Percentiles rank a stretch among this genome's conserved stretches.
Evolutionary conservation across 2,888 invertebrate genomes (phyloP).

Genomic region (Acleris literana): DNA sequence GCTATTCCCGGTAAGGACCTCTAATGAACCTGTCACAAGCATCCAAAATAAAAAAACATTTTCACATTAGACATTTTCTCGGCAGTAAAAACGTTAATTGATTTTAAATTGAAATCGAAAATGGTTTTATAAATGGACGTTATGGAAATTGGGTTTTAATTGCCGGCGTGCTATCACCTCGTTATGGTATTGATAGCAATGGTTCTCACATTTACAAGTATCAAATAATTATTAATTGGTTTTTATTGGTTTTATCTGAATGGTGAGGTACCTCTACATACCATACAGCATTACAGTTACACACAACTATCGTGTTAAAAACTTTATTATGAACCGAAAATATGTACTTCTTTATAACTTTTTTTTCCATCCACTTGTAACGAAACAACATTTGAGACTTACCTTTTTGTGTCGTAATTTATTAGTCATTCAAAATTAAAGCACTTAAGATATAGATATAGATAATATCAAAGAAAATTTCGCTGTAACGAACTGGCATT

Average conservation of each 20-base stretch:
- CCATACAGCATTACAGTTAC: too few species aligned
- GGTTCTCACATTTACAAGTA: conserved; percentile 18
- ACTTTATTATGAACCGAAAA: too few species aligned
- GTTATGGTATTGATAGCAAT: conserved; percentile 12
- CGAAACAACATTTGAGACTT: too few species aligned
- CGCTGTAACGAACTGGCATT: background rate
- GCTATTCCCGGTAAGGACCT: conserved; percentile 57
- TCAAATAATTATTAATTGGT: conserved; percentile 16
- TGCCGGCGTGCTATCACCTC: conserved; percentile 23
- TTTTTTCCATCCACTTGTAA: too few species aligned
- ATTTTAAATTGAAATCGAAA: conserved; percentile 15
- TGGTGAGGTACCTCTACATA: too few species aligned
- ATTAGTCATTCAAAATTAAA: too few species aligned
- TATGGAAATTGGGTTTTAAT: conserved; percentile 27
- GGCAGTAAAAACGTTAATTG: conserved; percentile 23
- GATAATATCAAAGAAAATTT: background rate
- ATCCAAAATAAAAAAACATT: conserved; percentile 18
- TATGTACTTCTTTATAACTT: too few species aligned
- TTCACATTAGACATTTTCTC: conserved; percentile 6
- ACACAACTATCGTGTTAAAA: too few species aligned
- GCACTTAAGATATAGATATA: too few species aligned
- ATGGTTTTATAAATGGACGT: conserved; percentile 8
- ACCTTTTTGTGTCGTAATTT: too few species aligned
- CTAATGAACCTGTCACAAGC: conserved; percentile 35
- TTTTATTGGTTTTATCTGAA: background rate